These are phyloP conservation scores for Trichosurus vulpecula DNA, from an alignment of 2,797 vertebrate species.

Conservation along the genomic window DNA sequence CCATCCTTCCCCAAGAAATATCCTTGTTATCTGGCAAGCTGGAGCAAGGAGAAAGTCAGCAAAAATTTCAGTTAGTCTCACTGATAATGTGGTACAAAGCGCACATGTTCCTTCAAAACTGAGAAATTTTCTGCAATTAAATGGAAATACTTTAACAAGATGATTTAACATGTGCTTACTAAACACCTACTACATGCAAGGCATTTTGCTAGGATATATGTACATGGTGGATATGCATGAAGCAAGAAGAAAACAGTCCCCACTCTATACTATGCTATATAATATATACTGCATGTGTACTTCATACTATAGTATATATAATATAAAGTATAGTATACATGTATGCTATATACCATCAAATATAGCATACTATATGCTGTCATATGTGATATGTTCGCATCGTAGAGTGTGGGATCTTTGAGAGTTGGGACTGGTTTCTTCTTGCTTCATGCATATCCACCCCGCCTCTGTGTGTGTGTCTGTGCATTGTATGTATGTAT, in stretches of 20 bases:
- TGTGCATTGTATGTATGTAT: too few relatives aligned
- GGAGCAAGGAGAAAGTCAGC: constrained; percentile 8
- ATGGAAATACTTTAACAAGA: background rate
- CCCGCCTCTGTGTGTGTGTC: too few relatives aligned
- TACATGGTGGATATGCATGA: background rate
- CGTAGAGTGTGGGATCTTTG: background rate
- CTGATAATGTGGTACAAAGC: constrained; percentile 56
- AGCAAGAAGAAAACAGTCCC: background rate
- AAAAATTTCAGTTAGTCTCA: constrained; percentile 46
- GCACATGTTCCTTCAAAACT: constrained; percentile 56
- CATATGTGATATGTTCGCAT: background rate
- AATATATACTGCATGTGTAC: too few relatives aligned
- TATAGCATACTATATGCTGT: background rate
- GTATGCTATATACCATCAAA: too few relatives aligned
- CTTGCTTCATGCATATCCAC: background rate
- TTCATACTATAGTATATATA: too few relatives aligned
- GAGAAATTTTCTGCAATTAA: constrained; percentile 37
- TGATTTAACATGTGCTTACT: background rate
- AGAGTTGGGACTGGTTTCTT: background rate
- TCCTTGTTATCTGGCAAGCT: background rate
- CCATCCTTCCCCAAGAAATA: background rate
- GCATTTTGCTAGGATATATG: background rate
- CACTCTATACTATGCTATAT: too few relatives aligned
- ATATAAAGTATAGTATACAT: too few relatives aligned
- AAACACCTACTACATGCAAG: background rate